Evolutionary conservation across 2,797 vertebrate genomes (phyloP), one percentile per base, ranked within the genome.

Genomic region (Bovichtus variegatus): DNA sequence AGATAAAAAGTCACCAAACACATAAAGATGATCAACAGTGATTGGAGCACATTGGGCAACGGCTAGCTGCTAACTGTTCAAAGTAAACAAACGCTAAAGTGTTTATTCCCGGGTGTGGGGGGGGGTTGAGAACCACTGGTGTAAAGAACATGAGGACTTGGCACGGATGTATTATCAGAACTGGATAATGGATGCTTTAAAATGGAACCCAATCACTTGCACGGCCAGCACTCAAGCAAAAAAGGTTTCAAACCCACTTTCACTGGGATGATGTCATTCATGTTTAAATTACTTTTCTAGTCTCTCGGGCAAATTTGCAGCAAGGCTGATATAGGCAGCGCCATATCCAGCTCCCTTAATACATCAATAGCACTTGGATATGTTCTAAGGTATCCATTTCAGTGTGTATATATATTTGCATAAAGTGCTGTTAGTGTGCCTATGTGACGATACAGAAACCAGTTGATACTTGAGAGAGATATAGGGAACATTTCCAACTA

Each of bases 241-340:
- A 40, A 15, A 27, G 7, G 43, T 34, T 27, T 2, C 1, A 23
- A 4, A 3, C 5, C 0, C 0, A 0, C 21, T 71, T 16, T 0
- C 38, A 49, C 31, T 29, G 31, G n/a, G 59, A 73, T 29, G 29
- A 36, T 44, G 40, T 36, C 71, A 27, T 38, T 46, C 18, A 31
- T 12, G 16, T 62, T 50, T 12, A 51, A 34, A 66, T 27, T 0
- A 0, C 10, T 40, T 21, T 36, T 49, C 25, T 15, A 9, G n/a
- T 4, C 7, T 72, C 21, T 50, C 34, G 31, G 27, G 27, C 3
- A 43, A 60, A 60, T 9, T 36, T n/a, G 0, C 51, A 19, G 38
- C 0, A 4, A n/a, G 59, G 25, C 6, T 29, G 59, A n/a, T n/a
- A 44, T 27, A 6, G 1, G 18, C 4, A 3, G 31, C 6, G 2